Percentiles rank a stretch among this genome's conserved stretches.
phyloP scores from a whole-genome alignment of 1,140 invertebrate genomes.

The Gryon sp. region DNA sequence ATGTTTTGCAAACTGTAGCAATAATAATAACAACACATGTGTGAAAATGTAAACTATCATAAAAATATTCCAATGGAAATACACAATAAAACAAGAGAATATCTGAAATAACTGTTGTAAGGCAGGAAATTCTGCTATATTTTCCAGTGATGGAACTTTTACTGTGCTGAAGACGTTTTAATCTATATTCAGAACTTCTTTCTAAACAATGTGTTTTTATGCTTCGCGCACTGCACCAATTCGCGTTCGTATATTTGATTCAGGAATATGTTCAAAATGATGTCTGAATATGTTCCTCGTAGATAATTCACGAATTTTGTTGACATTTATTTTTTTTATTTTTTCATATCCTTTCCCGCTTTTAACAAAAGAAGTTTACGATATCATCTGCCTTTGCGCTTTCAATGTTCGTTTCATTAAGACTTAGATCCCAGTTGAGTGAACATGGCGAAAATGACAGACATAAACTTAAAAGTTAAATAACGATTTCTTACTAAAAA shows the following conservation, averaged over 20 bases:
- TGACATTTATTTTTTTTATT: background rate
- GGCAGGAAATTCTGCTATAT: constrained; percentile 48
- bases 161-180: constrained; percentile 49
- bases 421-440: constrained; percentile 13
- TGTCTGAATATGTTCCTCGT: background rate
- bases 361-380: too few relatives aligned
- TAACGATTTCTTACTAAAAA: constrained; percentile 29
- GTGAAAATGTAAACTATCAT: constrained; percentile 47
- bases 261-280: constrained; percentile 9
- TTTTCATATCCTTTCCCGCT: constrained; percentile 4
- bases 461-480: constrained; percentile 34
- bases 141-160: constrained; percentile 52
- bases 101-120: constrained; percentile 51
- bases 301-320: too few relatives aligned
- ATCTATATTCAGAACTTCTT: constrained; percentile 36
- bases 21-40: constrained; percentile 55
- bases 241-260: constrained; percentile 5
- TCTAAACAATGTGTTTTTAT: constrained; percentile 29
- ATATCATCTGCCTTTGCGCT: constrained; percentile 9
- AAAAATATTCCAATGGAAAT: constrained; percentile 55
- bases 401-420: constrained; percentile 42
- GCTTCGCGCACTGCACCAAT: background rate
- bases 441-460: constrained; percentile 34
- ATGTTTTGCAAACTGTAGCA: constrained; percentile 32
- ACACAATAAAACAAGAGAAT: constrained; percentile 57